These are phyloP conservation scores for Drosophila siamana DNA, from an alignment of 2,888 invertebrate species.

Conservation along the genomic window DNA sequence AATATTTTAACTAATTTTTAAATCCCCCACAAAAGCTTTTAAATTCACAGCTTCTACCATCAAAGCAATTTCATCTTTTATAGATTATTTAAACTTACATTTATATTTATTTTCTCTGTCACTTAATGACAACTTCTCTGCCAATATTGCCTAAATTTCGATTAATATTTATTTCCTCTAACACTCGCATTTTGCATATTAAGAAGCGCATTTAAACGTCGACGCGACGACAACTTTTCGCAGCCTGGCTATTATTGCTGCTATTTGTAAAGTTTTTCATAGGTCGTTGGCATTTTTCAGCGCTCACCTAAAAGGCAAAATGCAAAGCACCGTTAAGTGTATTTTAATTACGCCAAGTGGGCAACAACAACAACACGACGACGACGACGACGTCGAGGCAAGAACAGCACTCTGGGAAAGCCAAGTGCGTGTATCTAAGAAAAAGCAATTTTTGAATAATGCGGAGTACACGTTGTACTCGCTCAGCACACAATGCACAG, in stretches of 20 bases:
- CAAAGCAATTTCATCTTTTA: too few species aligned
- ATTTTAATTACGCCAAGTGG: slow-evolving; percentile 62
- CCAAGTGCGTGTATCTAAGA: slow-evolving; percentile 12
- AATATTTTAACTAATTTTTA: too few species aligned
- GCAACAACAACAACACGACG: slow-evolving; percentile 20
- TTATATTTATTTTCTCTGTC: too few species aligned
- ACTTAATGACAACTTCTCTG: too few species aligned
- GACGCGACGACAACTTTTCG: not conserved
- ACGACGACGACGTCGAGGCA: not conserved
- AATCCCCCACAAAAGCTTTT: too few species aligned
- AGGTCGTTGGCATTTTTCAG: slow-evolving; percentile 63
- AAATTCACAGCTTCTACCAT: too few species aligned
- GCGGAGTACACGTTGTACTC: slow-evolving; percentile 8
- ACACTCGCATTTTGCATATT: not conserved
- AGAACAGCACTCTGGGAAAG: slow-evolving; percentile 41
- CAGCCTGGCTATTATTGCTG: not conserved
- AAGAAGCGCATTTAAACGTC: not conserved
- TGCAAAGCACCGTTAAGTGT: slow-evolving; percentile 71
- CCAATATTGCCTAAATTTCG: too few species aligned
- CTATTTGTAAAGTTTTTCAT: slow-evolving; percentile 39
- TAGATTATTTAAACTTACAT: too few species aligned
- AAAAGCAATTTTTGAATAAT: slow-evolving; percentile 29
- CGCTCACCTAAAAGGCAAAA: slow-evolving; percentile 42
- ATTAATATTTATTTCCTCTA: not conserved
- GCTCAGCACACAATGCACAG: not conserved